phyloP scores from a whole-genome alignment of 2,113 vertebrate genomes.

The Peromyscus leucopus region DNA sequence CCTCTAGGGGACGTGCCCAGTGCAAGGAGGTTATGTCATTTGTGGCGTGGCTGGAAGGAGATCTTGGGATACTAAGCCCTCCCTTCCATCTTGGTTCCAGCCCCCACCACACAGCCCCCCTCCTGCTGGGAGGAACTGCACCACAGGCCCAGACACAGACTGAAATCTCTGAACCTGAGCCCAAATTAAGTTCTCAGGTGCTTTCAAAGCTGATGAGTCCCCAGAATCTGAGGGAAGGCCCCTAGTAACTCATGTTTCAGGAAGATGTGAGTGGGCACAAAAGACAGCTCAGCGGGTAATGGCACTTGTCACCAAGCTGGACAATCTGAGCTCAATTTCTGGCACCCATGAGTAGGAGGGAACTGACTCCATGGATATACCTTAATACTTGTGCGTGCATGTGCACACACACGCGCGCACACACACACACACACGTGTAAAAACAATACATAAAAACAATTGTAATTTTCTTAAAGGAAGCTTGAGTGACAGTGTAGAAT shows the following conservation, averaged over 20 bases:
- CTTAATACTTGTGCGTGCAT: background rate
- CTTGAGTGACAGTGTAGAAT: background rate
- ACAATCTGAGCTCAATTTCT: background rate
- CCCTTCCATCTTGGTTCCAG: background rate
- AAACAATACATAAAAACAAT: background rate
- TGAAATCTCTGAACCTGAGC: too few species aligned
- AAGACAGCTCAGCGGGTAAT: background rate
- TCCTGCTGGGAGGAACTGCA: background rate
- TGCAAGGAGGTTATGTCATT: background rate
- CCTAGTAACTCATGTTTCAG: background rate
- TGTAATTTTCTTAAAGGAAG: background rate
- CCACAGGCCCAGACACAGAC: background rate
- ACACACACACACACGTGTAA: background rate
- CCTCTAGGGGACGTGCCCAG: background rate
- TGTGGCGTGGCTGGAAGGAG: background rate
- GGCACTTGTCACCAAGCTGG: background rate
- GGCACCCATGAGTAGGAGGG: background rate
- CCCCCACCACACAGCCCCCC: background rate
- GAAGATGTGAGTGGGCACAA: background rate
- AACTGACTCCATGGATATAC: too few species aligned
- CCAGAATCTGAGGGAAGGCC: background rate
- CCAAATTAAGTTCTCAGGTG: background rate
- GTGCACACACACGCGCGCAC: too few species aligned
- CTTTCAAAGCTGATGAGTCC: background rate
- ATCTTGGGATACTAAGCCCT: background rate